Evolutionary conservation across 35 echinoderm and acorn worm species (phyloP), one percentile per base, ranked within the genome.

Genomic region (Antedon bifida): DNA sequence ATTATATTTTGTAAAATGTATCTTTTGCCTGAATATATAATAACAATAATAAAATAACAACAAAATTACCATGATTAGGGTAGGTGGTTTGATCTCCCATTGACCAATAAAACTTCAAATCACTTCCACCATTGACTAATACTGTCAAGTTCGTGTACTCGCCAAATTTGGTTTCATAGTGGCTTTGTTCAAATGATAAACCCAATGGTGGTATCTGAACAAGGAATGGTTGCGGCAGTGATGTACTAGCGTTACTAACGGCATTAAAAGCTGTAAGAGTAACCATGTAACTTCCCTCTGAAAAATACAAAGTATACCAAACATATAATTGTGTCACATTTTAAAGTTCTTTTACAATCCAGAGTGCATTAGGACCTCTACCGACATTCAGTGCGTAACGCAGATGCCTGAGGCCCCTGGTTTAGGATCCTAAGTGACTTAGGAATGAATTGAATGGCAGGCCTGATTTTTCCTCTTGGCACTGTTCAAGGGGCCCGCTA

Each of bases 1-100:
- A n/a, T n/a, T n/a, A n/a, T n/a, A n/a, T n/a, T n/a, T n/a, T n/a
- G n/a, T n/a, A n/a, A n/a, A n/a, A n/a, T n/a, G n/a, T n/a, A n/a
- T n/a, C n/a, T n/a, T n/a, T n/a, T n/a, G n/a, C n/a, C n/a, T n/a
- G n/a, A n/a, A n/a, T n/a, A n/a, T n/a, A n/a, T n/a, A n/a, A n/a
- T n/a, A n/a, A n/a, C n/a, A n/a, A n/a, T n/a, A 77, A 31, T 8
- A 31, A 9, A 31, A 13, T 32, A 33, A 29, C 3, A 35, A 35
- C 12, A 80, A 23, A 45, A 82, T 85, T 46, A 88, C 90, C 86
- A 75, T 46, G 36, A 82, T 81, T 34, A 17, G 90, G 33, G 83
- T 97, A 99, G 36, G 89, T 83, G 39, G 95, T 93, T 80, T 99
- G 88, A 75, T 99, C 95, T 30, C 95, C 95, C 95, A 99, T 99